A percentile compares a stretch with the other conserved stretches of the same genome.
Evolutionary conservation across 2,113 vertebrate genomes (phyloP).

Genomic region (Eupsittula cactorum): DNA sequence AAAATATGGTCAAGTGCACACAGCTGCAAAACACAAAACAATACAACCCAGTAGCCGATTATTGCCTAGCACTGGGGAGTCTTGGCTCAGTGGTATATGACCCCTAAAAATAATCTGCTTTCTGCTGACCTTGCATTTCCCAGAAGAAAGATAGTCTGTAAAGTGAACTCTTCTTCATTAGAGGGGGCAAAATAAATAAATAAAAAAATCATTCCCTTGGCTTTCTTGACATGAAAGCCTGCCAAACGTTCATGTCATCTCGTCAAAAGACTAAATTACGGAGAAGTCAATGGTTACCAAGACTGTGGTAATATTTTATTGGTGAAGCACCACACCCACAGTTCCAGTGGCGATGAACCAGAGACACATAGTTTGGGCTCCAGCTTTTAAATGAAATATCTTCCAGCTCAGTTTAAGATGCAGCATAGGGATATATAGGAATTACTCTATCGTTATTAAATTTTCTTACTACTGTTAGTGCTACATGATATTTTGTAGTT

Average conservation of each 20-base stretch:
- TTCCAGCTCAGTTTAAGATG: neutral
- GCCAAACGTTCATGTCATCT: neutral
- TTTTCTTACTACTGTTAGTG: neutral
- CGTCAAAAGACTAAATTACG: conserved; percentile 8
- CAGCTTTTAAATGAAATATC: neutral
- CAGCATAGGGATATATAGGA: neutral
- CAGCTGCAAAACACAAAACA: conserved; percentile 70
- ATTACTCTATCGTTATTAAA: neutral
- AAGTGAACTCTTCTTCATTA: neutral
- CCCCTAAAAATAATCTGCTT: conserved; percentile 59
- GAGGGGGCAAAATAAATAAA: neutral
- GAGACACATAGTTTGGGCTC: neutral
- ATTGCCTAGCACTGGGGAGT: conserved; percentile 40
- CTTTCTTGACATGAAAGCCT: conserved; percentile 13
- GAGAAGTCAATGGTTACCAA: conserved; percentile 24
- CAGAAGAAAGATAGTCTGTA: conserved; percentile 28
- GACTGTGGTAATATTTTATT: neutral
- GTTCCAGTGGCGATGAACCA: neutral
- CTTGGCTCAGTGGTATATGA: neutral
- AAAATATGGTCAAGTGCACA: conserved; percentile 73
- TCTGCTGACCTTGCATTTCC: conserved; percentile 23
- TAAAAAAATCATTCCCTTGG: neutral
- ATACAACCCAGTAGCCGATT: conserved; percentile 62
- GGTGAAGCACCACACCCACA: neutral
- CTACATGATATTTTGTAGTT: neutral